Base-by-base conservation (phyloP, 1,140 invertebrate genomes). In the Agraylea sexmaculata region DNA sequence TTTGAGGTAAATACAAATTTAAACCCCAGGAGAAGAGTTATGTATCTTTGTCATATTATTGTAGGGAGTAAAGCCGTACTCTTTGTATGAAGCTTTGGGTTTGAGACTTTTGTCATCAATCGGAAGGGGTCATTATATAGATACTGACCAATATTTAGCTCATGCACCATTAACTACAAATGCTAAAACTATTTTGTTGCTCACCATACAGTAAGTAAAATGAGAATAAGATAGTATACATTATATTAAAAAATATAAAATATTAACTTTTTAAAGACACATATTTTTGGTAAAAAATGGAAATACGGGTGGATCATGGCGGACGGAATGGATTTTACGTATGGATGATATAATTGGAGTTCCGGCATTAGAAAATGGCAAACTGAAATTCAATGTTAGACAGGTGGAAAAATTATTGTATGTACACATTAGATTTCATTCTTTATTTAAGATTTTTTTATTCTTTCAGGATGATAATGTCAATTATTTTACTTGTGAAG, bases 281-380 rank as follows among this genome's bases (percentile, higher is more conserved):
- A 69, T 89, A 39, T 74, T 86, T 55, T 63, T 83, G 34, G 62
- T 84, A 34, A 77, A 83, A 47, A 80, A 81, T 44, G 75, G 73
- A 47, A 70, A 73, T 23, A 61, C 75, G 19, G 82, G 79, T 71
- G 75, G 77, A 31, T 69, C 74, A 2, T 86, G 83, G 78, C 79
- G 79, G 45, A 66, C 83, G 12, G 80, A 84, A 55, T 87, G 83
- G 84, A 65, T 66, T 18, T 68, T 84, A 4, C 69, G 75, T 45
- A 67, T 83, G n/a, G 77, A 83, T 51, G 75, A 83, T 50, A 69
- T 89, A 15, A 66, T 83, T 32, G 77, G 77, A 27, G 71, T 80
- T 21, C 83, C 83, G 5, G 64, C 65, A 29, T 59, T 83, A 2
- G 57, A 58, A 21, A 73, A 70, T 10, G 69, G 77, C 32, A 77